phyloP scores from a whole-genome alignment of 2,888 invertebrate genomes.

The Selenia dentaria region DNA sequence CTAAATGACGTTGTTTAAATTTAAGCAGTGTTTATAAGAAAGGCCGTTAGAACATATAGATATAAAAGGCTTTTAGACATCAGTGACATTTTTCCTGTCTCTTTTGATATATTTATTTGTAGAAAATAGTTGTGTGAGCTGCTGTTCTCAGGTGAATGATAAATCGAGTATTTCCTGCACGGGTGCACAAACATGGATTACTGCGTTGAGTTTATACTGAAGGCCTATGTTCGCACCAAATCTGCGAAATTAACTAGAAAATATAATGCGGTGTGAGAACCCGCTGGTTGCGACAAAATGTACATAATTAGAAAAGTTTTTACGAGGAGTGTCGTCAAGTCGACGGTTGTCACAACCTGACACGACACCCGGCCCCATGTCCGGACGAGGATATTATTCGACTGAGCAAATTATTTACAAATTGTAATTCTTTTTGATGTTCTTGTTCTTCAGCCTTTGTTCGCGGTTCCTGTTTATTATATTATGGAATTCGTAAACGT shows the following conservation, averaged over 20 bases:
- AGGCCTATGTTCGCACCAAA: conserved; percentile 58
- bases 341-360: conserved; percentile 70
- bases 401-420: conserved; percentile 74
- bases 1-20: too few relatives aligned
- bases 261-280: conserved; percentile 68
- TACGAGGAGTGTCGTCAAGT: conserved; percentile 72
- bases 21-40: too few relatives aligned
- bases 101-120: too few relatives aligned
- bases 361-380: conserved; percentile 68
- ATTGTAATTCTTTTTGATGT: conserved; percentile 55
- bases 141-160: too few relatives aligned
- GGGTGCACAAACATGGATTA: not conserved
- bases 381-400: conserved; percentile 72
- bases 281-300: conserved; percentile 74
- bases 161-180: not conserved
- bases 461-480: not conserved
- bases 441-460: conserved; percentile 26
- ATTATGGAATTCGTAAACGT: too few relatives aligned
- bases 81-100: too few relatives aligned
- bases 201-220: not conserved
- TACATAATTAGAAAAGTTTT: conserved; percentile 83
- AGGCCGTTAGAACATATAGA: too few relatives aligned
- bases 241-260: conserved; percentile 75
- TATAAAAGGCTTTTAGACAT: too few relatives aligned
- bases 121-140: too few relatives aligned